Percentiles rank a stretch among this genome's conserved stretches.
phyloP scores from a whole-genome alignment of 2,113 vertebrate species.

The Gorsachius goisagi region DNA sequence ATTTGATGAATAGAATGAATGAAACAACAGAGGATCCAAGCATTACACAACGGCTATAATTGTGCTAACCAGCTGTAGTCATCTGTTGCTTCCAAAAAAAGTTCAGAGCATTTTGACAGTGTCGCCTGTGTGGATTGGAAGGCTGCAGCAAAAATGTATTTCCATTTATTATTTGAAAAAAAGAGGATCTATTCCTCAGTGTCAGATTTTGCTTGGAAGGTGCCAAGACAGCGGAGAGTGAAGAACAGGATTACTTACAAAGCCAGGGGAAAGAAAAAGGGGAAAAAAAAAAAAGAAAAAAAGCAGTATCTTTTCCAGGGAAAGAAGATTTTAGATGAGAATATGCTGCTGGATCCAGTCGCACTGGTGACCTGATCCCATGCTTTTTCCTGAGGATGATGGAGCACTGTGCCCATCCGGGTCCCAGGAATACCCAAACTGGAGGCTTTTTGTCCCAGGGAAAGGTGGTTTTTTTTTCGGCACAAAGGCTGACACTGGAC shows the following conservation, averaged over 20 bases:
- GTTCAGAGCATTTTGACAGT: slow-evolving; percentile 43
- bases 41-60: slow-evolving; percentile 41
- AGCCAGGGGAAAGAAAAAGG: not conserved
- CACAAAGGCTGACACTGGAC: not conserved
- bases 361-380: not conserved
- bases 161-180: slow-evolving; percentile 1
- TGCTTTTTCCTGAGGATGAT: not conserved
- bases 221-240: not conserved
- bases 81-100: slow-evolving; percentile 69
- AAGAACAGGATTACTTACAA: not conserved
- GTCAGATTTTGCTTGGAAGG: slow-evolving; percentile 42
- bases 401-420: not conserved
- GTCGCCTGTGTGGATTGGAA: slow-evolving; percentile 19
- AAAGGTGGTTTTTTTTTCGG: not conserved
- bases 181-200: not conserved
- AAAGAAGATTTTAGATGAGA: not conserved
- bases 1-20: slow-evolving; percentile 53
- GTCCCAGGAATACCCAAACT: not conserved
- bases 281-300: not conserved
- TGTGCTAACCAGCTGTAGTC: slow-evolving; percentile 72
- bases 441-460: not conserved
- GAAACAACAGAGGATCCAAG: slow-evolving; percentile 37
- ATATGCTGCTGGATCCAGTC: not conserved
- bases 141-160: slow-evolving; percentile 34
- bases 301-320: not conserved